Base-by-base conservation (phyloP, 2,113 vertebrate species). In the Leptobrachium leishanense region DNA sequence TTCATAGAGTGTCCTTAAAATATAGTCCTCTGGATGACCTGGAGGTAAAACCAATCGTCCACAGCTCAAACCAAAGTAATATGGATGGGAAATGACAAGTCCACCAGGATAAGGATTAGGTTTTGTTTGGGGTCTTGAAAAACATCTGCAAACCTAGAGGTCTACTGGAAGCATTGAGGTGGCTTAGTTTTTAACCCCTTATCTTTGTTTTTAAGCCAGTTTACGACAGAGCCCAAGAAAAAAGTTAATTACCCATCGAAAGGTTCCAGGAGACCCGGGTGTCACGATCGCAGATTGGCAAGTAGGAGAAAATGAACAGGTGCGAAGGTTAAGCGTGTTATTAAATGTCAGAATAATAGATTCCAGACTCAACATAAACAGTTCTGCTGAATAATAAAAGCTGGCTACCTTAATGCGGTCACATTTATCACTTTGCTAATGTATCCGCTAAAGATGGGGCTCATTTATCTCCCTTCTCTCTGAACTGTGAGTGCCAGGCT, bases 261-360 rank as follows among this genome's bases (percentile, higher is more conserved):
- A 5, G 46, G 46, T 64, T 50, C 44, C 72, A 46, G 2, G 39
- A 74, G 41, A 12, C 46, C 55, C 40, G 50, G 50, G 40, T 2
- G 39, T 71, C 42, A 70, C 31, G 50, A 82, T 74, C 57, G 82
- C 64, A 73, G 62, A 59, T n/a, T 57, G 0, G 0, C 4, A 20
- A 63, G 43, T 79, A 68, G 31, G 67, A 43, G 9, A 54, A 5
- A 50, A 0, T 59, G 81, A 84, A 77, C n/a, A 75, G 40, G 76
- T 82, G 70, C 76, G 67, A 78, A 85, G 82, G 78, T 66, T 72
- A 82, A 2, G 1, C 20, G 62, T 62, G 50, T 77, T 76, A 83
- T 82, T 73, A 78, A 68, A 68, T 70, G 71, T 83, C 82, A 86
- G 68, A 79, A 75, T 43, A 85, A 85, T 69, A 83, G 74, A 85